Evolutionary conservation across 2,888 invertebrate species (phyloP).

Genomic region (Plagodis dolabraria): DNA sequence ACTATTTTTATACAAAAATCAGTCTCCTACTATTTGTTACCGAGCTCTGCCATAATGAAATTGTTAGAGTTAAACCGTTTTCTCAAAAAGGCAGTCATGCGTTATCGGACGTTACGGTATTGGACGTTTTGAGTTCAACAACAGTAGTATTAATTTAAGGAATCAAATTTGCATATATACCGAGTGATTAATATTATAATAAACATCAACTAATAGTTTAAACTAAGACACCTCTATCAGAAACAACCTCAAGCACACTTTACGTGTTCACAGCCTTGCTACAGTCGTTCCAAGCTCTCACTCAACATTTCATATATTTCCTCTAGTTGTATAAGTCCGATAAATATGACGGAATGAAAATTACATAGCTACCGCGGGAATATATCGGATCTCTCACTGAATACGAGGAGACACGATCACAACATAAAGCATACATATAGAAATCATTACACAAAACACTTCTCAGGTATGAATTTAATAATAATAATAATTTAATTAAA

Average conservation of each 20-base stretch:
- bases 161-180: conserved; percentile 27
- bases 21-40: conserved; percentile 83
- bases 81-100: conserved; percentile 59
- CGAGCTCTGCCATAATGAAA: conserved; percentile 60
- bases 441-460: conserved; percentile 1
- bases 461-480: conserved; percentile 3
- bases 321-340: conserved; percentile 56
- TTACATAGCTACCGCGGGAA: conserved; percentile 35
- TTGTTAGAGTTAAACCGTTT: conserved; percentile 44
- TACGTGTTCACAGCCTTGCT: conserved; percentile 80
- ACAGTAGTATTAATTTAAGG: conserved; percentile 16
- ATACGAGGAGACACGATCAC: conserved; percentile 11
- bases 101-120: conserved; percentile 63
- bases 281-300: conserved; percentile 77
- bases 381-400: not conserved
- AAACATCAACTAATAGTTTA: conserved; percentile 23
- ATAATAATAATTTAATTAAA: conserved; percentile 26
- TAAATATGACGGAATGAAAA: conserved; percentile 71
- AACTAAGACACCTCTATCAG: conserved; percentile 25
- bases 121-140: conserved; percentile 66
- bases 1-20: conserved; percentile 79
- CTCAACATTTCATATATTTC: conserved; percentile 55
- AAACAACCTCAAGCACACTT: conserved; percentile 66
- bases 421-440: conserved; percentile 11
- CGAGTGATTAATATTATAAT: conserved; percentile 33